phyloP scores from a whole-genome alignment of 2,797 vertebrate species.

The Alectoris magna region DNA sequence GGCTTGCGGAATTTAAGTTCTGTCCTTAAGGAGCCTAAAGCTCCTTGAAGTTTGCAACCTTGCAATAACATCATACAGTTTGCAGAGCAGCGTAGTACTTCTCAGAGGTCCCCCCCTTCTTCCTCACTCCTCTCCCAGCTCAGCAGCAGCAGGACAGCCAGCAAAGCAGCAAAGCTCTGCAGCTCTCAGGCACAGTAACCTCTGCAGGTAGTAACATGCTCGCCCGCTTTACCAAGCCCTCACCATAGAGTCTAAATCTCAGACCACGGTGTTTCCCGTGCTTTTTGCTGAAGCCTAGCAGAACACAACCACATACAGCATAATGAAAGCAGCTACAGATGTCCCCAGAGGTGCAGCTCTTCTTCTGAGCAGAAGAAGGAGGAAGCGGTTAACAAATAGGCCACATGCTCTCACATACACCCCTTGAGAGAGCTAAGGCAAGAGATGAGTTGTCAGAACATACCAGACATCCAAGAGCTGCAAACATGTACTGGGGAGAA shows the following conservation, averaged over 20 bases:
- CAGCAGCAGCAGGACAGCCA: accelerated
- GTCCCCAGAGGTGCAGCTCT: not conserved
- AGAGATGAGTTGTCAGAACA: not conserved
- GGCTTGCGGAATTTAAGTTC: not conserved
- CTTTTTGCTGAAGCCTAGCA: not conserved
- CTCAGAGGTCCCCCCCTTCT: not conserved
- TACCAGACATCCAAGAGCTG: not conserved
- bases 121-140: not conserved
- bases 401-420: not conserved
- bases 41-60: not conserved
- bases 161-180: not conserved
- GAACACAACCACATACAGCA: accelerated
- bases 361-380: conserved; percentile 46
- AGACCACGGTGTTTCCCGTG: accelerated
- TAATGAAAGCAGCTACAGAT: not conserved
- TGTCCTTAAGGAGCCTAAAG: not conserved
- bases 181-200: not conserved
- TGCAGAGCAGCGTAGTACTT: not conserved
- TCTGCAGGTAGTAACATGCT: accelerated
- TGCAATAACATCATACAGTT: not conserved
- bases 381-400: conserved; percentile 36
- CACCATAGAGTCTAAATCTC: not conserved
- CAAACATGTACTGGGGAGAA: not conserved
- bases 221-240: not conserved
- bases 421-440: not conserved